Evolutionary conservation across 1,140 invertebrate species (phyloP), one percentile per base, ranked within the genome.

Genomic region (Lasaia peninsularis): DNA sequence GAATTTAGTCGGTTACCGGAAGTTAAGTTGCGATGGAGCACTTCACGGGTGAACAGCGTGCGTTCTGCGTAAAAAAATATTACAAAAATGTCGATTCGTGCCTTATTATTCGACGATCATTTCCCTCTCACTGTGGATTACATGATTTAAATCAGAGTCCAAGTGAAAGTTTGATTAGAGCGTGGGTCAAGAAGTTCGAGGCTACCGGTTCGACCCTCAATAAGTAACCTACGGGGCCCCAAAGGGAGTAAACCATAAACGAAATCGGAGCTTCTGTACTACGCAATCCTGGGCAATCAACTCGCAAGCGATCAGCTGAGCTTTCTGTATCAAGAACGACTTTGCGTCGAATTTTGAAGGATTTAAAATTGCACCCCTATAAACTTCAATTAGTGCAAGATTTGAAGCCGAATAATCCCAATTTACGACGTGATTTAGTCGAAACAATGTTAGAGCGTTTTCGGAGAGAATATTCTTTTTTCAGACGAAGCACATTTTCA

Each of bases 401-500:
- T 57, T 52, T 63, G 31, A 60, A 67, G 40, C 51, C 48, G 7
- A 7, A 37, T 3, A 61, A 67, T 56, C 21, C 10, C n/a, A 35
- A 9, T 63, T 7, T 52, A 11, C 49, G 52, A 31, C 34, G 35
- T 12, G 11, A 51, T 18, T 62, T 44, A n/a, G 48, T 50, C 9
- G 53, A 63, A 28, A 11, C 59, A 12, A 60, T 62, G 51, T 9
- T 57, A 33, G 14, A 60, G 12, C 31, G 62, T 0, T 68, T 68
- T 68, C 8, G 18, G 1, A 53, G 8, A 31, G 21, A 63, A 58
- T 35, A 65, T 64, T 59, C n/a, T 60, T 18, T 73, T 75, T 49
- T 73, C 62, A 20, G 72, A 80, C 59, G 75, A 80, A 63, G 78
- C 71, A 18, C 66, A 79, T 68, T 87, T 80, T 60, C 66, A 79